Evolutionary conservation across 2,113 vertebrate genomes (phyloP), one percentile per base, ranked within the genome.

Genomic region (Hylia prasina): DNA sequence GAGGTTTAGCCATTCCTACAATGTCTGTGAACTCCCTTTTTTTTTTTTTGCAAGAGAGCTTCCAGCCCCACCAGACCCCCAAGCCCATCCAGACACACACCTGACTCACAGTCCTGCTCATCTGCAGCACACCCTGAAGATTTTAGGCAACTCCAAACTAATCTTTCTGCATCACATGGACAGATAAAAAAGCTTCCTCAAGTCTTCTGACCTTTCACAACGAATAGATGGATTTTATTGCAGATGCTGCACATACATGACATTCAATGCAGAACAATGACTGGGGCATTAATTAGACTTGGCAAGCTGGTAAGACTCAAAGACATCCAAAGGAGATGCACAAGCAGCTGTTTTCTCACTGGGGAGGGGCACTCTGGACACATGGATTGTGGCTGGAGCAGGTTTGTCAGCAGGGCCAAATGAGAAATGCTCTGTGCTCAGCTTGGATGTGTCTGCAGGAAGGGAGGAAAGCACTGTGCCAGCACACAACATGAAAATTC

Each of bases 21-120:
- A 7, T 3, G 39, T 2, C 35, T 80, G 31, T 64, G 7, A 56
- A 9, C 1, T 2, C 11, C 19, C 0, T 1, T 4, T 21, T 28
- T 47, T 21, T 31, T 35, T 24, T 31, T 39, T 14, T 33, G 11
- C 27, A n/a, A 18, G 30, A 23, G 14, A 51, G 18, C 14, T 35
- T 20, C n/a, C 13, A 47, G 13, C 33, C 33, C n/a, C 63, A 42
- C 2, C 76, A 68, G 24, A 28, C 2, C 31, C 33, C 25, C 13
- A 8, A 6, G 53, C 16, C 27, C 48, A 21, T 5, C 35, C 39
- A 23, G 20, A 35, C 4, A 7, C 25, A 28, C 7, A 28, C 15
- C 17, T 53, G 12, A 8, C 24, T 45, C 64, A 15, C 24, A 11
- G 9, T 10, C 15, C 48, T 31, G 20, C 54, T 39, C 37, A 21